Evolutionary conservation across 2,888 invertebrate genomes (phyloP).

Genomic region (Drosophila gaucha): DNA sequence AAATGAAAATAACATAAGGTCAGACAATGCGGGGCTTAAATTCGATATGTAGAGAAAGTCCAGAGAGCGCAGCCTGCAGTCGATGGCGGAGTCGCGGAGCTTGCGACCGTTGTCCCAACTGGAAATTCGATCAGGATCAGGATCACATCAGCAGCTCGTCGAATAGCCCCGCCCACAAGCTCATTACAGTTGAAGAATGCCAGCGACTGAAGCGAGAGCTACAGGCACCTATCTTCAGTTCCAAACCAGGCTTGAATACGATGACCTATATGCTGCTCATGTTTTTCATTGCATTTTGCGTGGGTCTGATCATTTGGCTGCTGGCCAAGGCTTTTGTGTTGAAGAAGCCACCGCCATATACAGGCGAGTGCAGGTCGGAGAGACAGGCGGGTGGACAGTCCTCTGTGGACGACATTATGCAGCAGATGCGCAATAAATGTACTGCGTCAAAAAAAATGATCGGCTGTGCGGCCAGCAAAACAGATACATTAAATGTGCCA

Average conservation of each 20-base stretch:
- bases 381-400: slow-evolving; percentile 34
- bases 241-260: not conserved
- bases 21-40: slow-evolving; percentile 1
- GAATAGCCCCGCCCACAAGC: not conserved
- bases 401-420: slow-evolving; percentile 24
- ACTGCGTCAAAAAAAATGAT: not conserved
- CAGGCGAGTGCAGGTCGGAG: not conserved
- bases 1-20: not conserved
- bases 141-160: not conserved
- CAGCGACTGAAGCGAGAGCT: slow-evolving; percentile 39
- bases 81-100: slow-evolving; percentile 23
- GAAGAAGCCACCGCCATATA: not conserved
- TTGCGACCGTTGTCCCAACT: slow-evolving; percentile 30
- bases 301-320: slow-evolving; percentile 26
- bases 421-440: slow-evolving; percentile 25
- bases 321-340: slow-evolving; percentile 45
- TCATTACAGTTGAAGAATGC: slow-evolving; percentile 56
- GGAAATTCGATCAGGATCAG: slow-evolving; percentile 1
- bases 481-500: slow-evolving; percentile 38
- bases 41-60: slow-evolving; percentile 15
- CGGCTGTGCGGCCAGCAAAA: not conserved
- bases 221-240: not conserved
- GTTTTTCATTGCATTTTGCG: slow-evolving; percentile 25
- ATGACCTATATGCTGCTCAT: slow-evolving; percentile 27
- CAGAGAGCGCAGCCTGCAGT: slow-evolving; percentile 2